Evolutionary conservation across 2,113 vertebrate genomes (phyloP).

Genomic region (Oxyruncus cristatus): DNA sequence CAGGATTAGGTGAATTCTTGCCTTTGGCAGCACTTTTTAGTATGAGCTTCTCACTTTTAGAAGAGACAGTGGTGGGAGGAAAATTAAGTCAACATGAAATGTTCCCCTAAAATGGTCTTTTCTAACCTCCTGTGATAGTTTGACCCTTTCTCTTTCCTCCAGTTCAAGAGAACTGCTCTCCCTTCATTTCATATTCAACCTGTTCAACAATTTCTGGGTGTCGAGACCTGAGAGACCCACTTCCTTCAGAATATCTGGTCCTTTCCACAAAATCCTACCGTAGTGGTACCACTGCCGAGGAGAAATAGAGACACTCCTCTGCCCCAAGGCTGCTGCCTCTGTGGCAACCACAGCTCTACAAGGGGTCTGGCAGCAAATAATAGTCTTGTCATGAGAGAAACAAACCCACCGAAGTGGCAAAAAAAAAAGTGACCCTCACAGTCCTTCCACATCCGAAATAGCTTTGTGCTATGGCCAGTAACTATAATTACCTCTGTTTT

Average conservation of each 20-base stretch:
- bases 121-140: not conserved
- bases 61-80: not conserved
- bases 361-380: not conserved
- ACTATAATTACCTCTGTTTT: not conserved
- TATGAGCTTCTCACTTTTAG: not conserved
- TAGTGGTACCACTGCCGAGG: not conserved
- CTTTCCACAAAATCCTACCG: not conserved
- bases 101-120: not conserved
- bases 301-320: not conserved
- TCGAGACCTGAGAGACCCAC: fast-evolving
- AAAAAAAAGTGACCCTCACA: not conserved
- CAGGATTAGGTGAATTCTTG: not conserved
- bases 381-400: not conserved
- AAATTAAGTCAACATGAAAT: not conserved
- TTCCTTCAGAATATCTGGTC: not conserved
- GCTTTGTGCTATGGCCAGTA: not conserved
- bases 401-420: not conserved
- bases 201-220: not conserved
- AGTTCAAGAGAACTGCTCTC: not conserved
- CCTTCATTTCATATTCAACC: not conserved
- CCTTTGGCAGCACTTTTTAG: not conserved
- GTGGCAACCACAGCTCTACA: not conserved
- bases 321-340: not conserved
- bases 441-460: fast-evolving
- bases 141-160: not conserved